Conservation (phyloP, 1,140 invertebrate species). For the Cyphomyrmex costatus region DNA sequence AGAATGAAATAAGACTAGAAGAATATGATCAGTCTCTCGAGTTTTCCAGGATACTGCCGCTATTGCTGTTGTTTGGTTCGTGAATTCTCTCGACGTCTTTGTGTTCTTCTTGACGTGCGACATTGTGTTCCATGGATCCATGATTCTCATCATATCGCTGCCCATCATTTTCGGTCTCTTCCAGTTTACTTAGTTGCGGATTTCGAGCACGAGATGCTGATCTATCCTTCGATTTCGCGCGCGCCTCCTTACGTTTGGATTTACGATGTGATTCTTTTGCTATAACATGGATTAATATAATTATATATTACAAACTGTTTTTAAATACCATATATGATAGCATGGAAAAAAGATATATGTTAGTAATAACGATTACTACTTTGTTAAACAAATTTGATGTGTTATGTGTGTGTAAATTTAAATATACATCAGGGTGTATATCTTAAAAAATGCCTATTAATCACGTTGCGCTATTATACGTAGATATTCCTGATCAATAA, state of each 20-base stretch:
- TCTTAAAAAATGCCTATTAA: too few species aligned
- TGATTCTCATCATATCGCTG: slow-evolving; percentile 35
- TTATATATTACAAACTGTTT: background rate
- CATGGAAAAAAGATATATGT: background rate
- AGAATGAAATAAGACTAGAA: background rate
- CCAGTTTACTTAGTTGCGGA: too few species aligned
- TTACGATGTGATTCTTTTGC: background rate
- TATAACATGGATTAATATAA: slow-evolving; percentile 8
- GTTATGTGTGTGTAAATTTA: too few species aligned
- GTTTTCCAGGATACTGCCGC: slow-evolving; percentile 58
- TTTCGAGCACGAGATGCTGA: slow-evolving; percentile 31
- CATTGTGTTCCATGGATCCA: background rate
- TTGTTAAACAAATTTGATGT: background rate
- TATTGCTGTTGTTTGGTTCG: slow-evolving; percentile 58
- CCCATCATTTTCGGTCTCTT: slow-evolving; percentile 37
- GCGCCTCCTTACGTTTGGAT: background rate
- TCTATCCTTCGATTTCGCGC: slow-evolving; percentile 10
- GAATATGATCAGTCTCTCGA: slow-evolving; percentile 14
- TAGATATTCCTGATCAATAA: too few species aligned
- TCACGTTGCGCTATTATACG: too few species aligned
- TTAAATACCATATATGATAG: background rate
- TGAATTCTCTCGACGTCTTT: slow-evolving; percentile 24
- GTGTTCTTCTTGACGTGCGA: background rate
- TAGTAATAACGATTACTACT: background rate
- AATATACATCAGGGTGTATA: too few species aligned